These are phyloP conservation scores for Chrysolina haemoptera DNA, from an alignment of 2,888 invertebrate species.

Conservation along the genomic window DNA sequence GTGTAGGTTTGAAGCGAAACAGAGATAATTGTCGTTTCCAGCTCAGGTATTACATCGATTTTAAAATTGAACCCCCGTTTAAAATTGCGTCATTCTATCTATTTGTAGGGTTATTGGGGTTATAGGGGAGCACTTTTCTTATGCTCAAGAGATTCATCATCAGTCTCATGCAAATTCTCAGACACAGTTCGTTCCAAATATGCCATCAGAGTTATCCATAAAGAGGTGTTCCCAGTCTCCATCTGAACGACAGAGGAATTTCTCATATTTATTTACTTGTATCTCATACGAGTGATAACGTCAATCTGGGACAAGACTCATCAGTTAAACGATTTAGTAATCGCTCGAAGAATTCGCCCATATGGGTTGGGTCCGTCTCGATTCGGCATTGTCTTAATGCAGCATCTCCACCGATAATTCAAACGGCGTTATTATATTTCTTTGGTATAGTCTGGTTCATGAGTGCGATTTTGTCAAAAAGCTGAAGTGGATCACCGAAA, in stretches of 20 bases:
- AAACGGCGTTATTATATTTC: constrained; percentile 45
- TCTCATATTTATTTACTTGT: constrained; percentile 24
- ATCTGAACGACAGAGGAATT: constrained; percentile 17
- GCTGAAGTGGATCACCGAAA: no score
- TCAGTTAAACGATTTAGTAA: constrained; percentile 20
- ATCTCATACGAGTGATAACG: constrained; percentile 22
- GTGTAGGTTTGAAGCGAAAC: no score
- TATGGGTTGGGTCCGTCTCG: constrained; percentile 10
- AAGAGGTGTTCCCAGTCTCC: neutral
- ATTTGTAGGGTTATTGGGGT: no score
- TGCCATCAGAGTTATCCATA: neutral
- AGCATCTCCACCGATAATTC: constrained; percentile 43
- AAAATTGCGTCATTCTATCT: no score
- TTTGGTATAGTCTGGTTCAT: constrained; percentile 50
- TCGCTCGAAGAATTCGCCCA: constrained; percentile 17
- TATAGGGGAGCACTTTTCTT: no score
- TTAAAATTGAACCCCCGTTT: no score
- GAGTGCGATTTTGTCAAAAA: no score
- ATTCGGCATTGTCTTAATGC: constrained; percentile 38
- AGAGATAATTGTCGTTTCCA: no score
- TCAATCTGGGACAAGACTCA: constrained; percentile 8
- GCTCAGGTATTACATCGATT: no score
- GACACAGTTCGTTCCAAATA: neutral
- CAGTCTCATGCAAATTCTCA: no score
- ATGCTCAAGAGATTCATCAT: no score